These are phyloP conservation scores for Netelia melanura DNA, from an alignment of 2,888 invertebrate genomes.

Conservation along the genomic window DNA sequence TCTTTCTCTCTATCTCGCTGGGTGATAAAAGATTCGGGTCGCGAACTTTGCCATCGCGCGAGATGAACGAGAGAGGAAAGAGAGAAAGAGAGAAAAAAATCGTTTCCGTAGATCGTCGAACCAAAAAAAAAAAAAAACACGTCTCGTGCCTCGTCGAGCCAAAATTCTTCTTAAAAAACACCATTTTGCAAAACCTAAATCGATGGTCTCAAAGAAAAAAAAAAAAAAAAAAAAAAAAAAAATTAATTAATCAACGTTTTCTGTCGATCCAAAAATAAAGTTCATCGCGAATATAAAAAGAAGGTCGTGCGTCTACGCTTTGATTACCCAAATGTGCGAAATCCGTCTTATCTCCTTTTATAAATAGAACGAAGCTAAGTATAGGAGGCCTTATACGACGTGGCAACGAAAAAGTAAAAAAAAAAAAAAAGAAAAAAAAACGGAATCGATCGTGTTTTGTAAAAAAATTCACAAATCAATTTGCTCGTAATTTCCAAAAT, in stretches of 20 bases:
- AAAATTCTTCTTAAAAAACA: background rate
- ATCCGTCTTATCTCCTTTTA: background rate
- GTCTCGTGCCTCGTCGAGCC: background rate
- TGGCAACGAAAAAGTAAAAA: too few relatives aligned
- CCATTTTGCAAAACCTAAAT: background rate
- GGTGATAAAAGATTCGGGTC: slow-evolving; percentile 58
- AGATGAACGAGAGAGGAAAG: slow-evolving; percentile 2
- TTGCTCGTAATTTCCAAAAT: too few relatives aligned
- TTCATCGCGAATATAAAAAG: too few relatives aligned
- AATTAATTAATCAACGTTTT: too few relatives aligned
- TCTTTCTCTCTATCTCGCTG: background rate
- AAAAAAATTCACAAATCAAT: too few relatives aligned
- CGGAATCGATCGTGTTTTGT: too few relatives aligned
- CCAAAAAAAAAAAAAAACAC: background rate
- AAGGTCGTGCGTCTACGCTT: background rate
- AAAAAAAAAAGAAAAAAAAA: too few relatives aligned
- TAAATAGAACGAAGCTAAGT: background rate
- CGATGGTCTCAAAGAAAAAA: too few relatives aligned
- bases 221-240: too few relatives aligned
- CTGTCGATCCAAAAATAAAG: too few relatives aligned
- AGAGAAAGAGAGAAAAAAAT: slow-evolving; percentile 30
- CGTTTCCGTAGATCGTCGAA: slow-evolving; percentile 45
- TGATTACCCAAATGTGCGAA: background rate
- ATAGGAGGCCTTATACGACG: background rate
- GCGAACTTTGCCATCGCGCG: slow-evolving; percentile 56